A percentile compares a stretch with the other conserved stretches of the same genome.
phyloP scores from a whole-genome alignment of 2,888 invertebrate species.

The Parnassius glacialis region DNA sequence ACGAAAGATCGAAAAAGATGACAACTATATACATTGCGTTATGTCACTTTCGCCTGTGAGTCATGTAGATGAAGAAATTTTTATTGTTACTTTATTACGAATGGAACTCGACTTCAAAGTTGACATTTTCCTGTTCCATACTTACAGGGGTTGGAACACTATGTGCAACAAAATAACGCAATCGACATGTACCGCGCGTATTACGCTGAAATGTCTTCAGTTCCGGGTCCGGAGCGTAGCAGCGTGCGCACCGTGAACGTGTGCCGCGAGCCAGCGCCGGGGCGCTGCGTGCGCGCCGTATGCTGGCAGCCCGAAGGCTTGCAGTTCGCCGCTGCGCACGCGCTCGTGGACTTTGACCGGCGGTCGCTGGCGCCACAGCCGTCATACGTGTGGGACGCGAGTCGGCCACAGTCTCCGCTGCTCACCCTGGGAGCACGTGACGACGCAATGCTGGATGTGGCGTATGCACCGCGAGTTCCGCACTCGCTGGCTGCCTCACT shows the following conservation, averaged over 20 bases:
- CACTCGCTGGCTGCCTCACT: constrained; percentile 81
- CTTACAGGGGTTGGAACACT: constrained; percentile 88
- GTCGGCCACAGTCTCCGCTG: constrained; percentile 90
- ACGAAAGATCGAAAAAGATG: constrained; percentile 91
- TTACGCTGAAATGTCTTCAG: constrained; percentile 86
- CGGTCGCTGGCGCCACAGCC: constrained; percentile 47
- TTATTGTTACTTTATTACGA: too few relatives aligned
- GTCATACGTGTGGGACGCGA: constrained; percentile 93
- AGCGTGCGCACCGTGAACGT: constrained; percentile 90
- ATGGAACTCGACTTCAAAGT: too few relatives aligned
- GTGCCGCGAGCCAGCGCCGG: constrained; percentile 85
- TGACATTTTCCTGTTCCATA: neutral
- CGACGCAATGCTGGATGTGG: constrained; percentile 84
- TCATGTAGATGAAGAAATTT: neutral
- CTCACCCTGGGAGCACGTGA: constrained; percentile 84
- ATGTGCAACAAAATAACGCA: constrained; percentile 94
- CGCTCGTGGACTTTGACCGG: constrained; percentile 87
- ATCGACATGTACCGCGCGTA: constrained; percentile 95
- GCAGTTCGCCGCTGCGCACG: constrained; percentile 90
- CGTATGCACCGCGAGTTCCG: constrained; percentile 31
- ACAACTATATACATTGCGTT: constrained; percentile 85
- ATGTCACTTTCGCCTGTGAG: constrained; percentile 66
- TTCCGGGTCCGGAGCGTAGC: constrained; percentile 83
- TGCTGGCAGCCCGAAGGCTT: constrained; percentile 94
- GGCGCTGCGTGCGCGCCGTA: constrained; percentile 87